Evolutionary conservation across 2,888 invertebrate genomes (phyloP), one percentile per base, ranked within the genome.

Genomic region (Cryptus viduatorius): DNA sequence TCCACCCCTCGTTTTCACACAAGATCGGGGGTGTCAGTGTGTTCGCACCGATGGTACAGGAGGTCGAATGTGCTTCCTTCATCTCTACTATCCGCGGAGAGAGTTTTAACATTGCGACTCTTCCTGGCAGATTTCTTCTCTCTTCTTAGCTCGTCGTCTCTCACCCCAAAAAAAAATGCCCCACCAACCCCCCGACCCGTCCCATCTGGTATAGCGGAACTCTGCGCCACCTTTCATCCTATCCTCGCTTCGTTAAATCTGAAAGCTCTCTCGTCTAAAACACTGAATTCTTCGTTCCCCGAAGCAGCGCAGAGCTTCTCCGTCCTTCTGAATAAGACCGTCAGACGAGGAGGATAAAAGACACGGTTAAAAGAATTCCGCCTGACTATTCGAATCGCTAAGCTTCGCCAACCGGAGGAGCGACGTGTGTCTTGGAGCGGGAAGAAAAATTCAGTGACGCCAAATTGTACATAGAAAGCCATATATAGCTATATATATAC

Each of bases 201-300:
- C 50, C 42, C 72, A 79, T 42, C 37, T 68, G 61, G 59, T 7
- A 29, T 29, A 24, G 8, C 44, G n/a, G 8, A 61, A 53, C 61
- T 56, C 65, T 16, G 67, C 71, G 71, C 72, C 73, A 84, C 83
- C 80, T 84, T 84, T 84, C 83, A 84, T 84, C 80, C 83, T 68
- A 84, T 84, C 76, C 76, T 77, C 83, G 83, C 83, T 84, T 84
- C 83, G 83, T 84, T 84, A 80, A 84, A 77, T 80, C 80, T 61
- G 80, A 80, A 84, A 84, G 83, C 80, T 84, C 83, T 84, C 83
- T 84, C 83, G 79, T 72, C 83, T 79, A 79, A 79, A 79, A 83
- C 79, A 83, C 65, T 71, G 83, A 80, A 83, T 83, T 80, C 72
- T 71, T 44, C 46, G 79, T 79, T 37, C 37, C 16, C 48, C 80